Base-by-base conservation (phyloP, 2,888 invertebrate genomes). In the Arge pagana region DNA sequence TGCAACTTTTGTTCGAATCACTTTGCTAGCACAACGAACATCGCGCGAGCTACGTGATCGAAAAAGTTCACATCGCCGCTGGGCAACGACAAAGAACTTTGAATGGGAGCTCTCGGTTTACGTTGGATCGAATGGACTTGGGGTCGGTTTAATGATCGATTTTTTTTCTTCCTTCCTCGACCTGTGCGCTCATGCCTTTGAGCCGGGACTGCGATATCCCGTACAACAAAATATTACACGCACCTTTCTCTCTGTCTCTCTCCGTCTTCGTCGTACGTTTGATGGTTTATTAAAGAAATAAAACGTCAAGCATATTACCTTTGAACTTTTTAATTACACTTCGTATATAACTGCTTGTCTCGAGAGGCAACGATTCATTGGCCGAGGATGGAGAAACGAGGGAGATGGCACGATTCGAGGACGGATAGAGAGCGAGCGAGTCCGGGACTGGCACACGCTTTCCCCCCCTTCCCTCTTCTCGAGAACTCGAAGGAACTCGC, bases 321-420 rank as follows among this genome's bases (percentile, higher is more conserved):
- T 42, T 11, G 31, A 30, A 18, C 19, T 42, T 42, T 42, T 42
- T 42, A 42, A 42, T 42, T 42, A 30, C 42, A 42, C 28, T 18
- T 30, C 2, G 13, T 0, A 28, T 28, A 26, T 30, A n/a, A 30
- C 6, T n/a, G 7, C 6, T 21, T 7, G 11, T 1, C 0, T 7
- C 19, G 6, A 19, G 30, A 11, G 7, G 11, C 5, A 11, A 21
- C 21, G 18, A 42, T 42, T 42, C 42, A 42, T 42, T 42, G 28
- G 28, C 30, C 18, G 26, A 7, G 26, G 7, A 10, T 10, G 26
- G n/a, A 26, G 26, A 26, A 26, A n/a, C n/a, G n/a, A n/a, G n/a
- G n/a, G n/a, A n/a, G 2, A 3, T 26, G 4, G 10, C 8, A 26
- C 28, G 3, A 26, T 10, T 26, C 8, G 28, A 10, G 28, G 28